A percentile compares a stretch with the other conserved stretches of the same genome.
These are phyloP conservation scores for Microdon myrmicae DNA, from an alignment of 2,888 invertebrate species.

Conservation along the genomic window DNA sequence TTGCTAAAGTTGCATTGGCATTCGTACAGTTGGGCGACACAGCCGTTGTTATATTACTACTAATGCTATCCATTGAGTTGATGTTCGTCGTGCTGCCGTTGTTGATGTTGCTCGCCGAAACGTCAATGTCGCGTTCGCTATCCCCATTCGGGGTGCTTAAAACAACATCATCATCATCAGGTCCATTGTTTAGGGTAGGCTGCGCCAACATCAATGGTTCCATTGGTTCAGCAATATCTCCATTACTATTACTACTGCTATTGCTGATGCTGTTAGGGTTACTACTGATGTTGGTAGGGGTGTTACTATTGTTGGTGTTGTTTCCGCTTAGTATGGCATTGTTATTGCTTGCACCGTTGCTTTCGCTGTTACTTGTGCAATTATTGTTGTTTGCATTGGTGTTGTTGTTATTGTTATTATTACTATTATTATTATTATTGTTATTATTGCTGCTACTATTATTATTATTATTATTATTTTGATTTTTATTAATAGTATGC, in stretches of 20 bases:
- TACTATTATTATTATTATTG: conserved; percentile 45
- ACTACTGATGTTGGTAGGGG: conserved; percentile 13
- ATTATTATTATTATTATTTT: conserved; percentile 52
- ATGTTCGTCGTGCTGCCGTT: neutral
- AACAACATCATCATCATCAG: neutral
- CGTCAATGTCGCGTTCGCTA: neutral
- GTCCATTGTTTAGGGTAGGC: neutral
- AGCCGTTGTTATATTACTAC: conserved; percentile 40
- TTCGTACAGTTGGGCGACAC: conserved; percentile 35
- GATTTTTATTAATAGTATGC: conserved; percentile 54
- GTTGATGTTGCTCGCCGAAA: conserved; percentile 1
- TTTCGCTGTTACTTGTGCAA: conserved; percentile 6
- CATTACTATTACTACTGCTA: conserved; percentile 12
- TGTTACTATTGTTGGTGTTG: conserved; percentile 17
- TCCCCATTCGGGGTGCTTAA: neutral
- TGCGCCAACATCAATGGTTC: too few relatives aligned
- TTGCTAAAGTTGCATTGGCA: conserved; percentile 11
- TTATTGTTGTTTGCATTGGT: conserved; percentile 22
- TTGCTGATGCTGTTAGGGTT: conserved; percentile 8
- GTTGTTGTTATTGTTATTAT: conserved; percentile 28
- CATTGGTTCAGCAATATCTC: neutral
- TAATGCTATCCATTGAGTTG: conserved; percentile 42
- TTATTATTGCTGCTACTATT: conserved; percentile 53
- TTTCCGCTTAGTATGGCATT: conserved; percentile 36
- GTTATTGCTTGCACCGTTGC: conserved; percentile 50